Conservation (phyloP, 2,113 vertebrate species). For the Ptychochromis oligacanthus region DNA sequence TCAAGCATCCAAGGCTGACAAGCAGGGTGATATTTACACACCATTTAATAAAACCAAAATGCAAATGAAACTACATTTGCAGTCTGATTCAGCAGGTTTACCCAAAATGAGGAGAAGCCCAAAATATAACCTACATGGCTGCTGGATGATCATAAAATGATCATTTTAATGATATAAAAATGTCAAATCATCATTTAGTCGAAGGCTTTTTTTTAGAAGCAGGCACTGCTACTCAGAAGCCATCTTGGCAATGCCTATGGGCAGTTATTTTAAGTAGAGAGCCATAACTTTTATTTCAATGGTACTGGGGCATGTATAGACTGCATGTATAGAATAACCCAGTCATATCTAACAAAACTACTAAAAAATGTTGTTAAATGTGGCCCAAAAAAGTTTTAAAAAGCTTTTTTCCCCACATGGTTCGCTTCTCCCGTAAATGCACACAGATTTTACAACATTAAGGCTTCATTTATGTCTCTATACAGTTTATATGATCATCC, state of each 20-base stretch:
- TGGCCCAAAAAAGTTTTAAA: no score
- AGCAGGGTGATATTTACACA: rapidly evolving
- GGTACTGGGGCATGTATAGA: not conserved
- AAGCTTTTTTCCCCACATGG: no score
- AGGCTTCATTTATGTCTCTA: not conserved
- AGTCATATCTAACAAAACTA: not conserved
- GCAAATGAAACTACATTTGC: not conserved
- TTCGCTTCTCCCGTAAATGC: no score
- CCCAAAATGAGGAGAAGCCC: no score
- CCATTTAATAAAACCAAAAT: not conserved
- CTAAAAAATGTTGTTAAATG: not conserved
- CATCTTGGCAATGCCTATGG: not conserved
- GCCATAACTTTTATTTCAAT: rapidly evolving
- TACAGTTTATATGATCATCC: rapidly evolving
- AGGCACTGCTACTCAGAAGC: not conserved
- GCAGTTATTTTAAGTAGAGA: not conserved
- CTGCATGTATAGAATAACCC: not conserved
- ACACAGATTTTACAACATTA: no score
- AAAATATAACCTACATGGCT: no score
- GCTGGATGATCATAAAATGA: no score
- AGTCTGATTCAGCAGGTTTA: not conserved
- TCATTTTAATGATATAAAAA: no score
- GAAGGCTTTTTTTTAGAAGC: not conserved
- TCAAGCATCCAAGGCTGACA: no score
- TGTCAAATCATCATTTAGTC: not conserved